Evolutionary conservation across 2,888 invertebrate species (phyloP).

Genomic region (Cheilosia soror): DNA sequence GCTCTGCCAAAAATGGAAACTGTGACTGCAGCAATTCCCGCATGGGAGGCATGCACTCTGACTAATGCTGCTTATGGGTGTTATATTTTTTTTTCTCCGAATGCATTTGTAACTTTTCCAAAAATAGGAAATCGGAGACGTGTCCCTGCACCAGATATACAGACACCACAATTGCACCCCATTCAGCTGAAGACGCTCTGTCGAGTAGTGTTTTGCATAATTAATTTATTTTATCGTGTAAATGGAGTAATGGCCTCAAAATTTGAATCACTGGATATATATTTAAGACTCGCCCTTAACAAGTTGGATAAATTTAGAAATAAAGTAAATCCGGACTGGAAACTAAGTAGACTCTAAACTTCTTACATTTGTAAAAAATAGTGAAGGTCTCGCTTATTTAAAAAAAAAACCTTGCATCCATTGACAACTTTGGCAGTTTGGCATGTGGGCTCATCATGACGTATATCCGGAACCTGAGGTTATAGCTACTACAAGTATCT

Average conservation of each 20-base stretch:
- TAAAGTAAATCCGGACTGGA: conserved; percentile 31
- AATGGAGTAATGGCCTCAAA: conserved; percentile 71
- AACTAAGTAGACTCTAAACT: too few relatives aligned
- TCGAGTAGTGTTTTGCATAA: conserved; percentile 60
- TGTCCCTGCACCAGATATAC: conserved; percentile 54
- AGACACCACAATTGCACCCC: conserved; percentile 38
- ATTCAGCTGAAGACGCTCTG: conserved; percentile 35
- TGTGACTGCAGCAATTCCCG: conserved; percentile 13
- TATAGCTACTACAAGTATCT: too few relatives aligned
- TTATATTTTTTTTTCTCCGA: conserved; percentile 15
- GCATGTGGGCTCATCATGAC: too few relatives aligned
- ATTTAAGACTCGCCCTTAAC: conserved; percentile 28
- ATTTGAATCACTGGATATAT: conserved; percentile 65
- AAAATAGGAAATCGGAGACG: conserved; percentile 67
- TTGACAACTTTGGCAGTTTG: too few relatives aligned
- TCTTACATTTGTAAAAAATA: too few relatives aligned
- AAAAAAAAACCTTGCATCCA: too few relatives aligned
- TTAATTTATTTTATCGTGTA: conserved; percentile 73
- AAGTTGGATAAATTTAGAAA: conserved; percentile 45
- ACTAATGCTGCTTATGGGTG: too few relatives aligned
- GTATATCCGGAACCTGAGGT: too few relatives aligned
- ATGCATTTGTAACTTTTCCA: conserved; percentile 69
- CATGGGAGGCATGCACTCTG: too few relatives aligned
- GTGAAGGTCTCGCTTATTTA: too few relatives aligned
- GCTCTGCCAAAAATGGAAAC: conserved; percentile 59